Evolutionary conservation across 1,140 invertebrate species (phyloP).

Genomic region (Zaprionus gabonicus): DNA sequence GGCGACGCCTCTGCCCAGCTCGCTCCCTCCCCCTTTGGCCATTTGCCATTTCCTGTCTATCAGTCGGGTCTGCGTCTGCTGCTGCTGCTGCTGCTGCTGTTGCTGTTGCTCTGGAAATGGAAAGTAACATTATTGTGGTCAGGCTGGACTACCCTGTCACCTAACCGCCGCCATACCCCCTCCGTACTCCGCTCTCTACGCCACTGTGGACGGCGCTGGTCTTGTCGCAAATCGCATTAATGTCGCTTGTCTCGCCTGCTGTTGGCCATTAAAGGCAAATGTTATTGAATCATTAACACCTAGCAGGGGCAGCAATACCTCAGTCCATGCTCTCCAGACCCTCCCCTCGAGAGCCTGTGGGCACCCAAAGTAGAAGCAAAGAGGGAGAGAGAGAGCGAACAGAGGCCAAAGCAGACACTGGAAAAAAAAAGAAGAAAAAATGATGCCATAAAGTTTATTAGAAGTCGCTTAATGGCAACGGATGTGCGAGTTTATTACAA

Average conservation of each 20-base stretch:
- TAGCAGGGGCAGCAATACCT: slow-evolving; percentile 17
- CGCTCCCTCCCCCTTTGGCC: neutral
- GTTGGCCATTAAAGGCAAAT: slow-evolving; percentile 69
- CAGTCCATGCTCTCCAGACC: neutral
- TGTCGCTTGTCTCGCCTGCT: slow-evolving; percentile 68
- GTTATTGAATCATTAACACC: slow-evolving; percentile 83
- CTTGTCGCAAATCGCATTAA: slow-evolving; percentile 60
- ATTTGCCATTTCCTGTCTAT: slow-evolving; percentile 24
- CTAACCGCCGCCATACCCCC: neutral
- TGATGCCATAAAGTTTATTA: slow-evolving; percentile 81
- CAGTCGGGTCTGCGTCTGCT: slow-evolving; percentile 5
- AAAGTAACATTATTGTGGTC: slow-evolving; percentile 51
- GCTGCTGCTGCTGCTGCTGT: neutral
- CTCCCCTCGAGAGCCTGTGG: no score
- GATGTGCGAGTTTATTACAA: slow-evolving; percentile 80
- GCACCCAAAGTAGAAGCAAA: neutral
- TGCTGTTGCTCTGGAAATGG: slow-evolving; percentile 10
- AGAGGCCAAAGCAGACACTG: neutral
- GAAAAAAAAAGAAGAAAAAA: slow-evolving; percentile 41
- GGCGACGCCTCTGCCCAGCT: neutral
- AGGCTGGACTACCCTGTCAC: neutral
- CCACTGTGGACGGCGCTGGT: neutral
- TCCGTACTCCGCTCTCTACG: neutral
- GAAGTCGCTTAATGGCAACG: slow-evolving; percentile 79
- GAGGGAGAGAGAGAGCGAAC: no score